Percentiles rank a stretch among this genome's conserved stretches.
These are phyloP conservation scores for Oeneis ivallda DNA, from an alignment of 2,888 invertebrate genomes.

Conservation along the genomic window DNA sequence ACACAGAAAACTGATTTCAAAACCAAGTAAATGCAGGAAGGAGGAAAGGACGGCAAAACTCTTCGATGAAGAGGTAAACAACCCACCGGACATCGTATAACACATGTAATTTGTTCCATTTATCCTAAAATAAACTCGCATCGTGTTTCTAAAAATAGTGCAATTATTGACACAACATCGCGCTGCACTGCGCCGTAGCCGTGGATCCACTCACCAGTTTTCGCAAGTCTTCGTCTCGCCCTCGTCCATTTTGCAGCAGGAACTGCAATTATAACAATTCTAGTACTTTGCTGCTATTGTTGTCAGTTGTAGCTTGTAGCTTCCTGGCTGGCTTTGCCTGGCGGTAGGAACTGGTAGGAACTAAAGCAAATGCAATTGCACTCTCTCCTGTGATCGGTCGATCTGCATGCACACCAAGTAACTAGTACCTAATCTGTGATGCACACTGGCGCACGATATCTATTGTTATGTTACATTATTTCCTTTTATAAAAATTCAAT, in stretches of 20 bases:
- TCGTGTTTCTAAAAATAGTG: conserved; percentile 70
- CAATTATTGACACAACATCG: conserved; percentile 64
- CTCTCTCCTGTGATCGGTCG: no score
- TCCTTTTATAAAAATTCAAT: background rate
- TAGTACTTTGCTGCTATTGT: background rate
- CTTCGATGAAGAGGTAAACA: conserved; percentile 58
- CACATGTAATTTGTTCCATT: conserved; percentile 64
- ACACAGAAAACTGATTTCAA: background rate
- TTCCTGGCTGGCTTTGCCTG: no score
- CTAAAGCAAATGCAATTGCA: no score
- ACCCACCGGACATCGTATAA: conserved; percentile 51
- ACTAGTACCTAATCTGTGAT: no score
- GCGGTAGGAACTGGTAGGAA: no score
- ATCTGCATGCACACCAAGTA: no score
- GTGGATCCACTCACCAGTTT: conserved; percentile 73
- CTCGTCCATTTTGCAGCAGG: conserved; percentile 58
- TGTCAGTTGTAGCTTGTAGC: background rate
- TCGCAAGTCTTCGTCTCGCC: conserved; percentile 69
- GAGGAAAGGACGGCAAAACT: conserved; percentile 6
- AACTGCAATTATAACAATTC: conserved; percentile 16
- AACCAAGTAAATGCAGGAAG: conserved; percentile 1
- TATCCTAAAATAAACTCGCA: conserved; percentile 73
- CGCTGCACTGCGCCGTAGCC: conserved; percentile 42
- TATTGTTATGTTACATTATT: no score
- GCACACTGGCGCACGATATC: background rate